phyloP scores from a whole-genome alignment of 2,888 invertebrate genomes.

The Limnephilus lunatus region DNA sequence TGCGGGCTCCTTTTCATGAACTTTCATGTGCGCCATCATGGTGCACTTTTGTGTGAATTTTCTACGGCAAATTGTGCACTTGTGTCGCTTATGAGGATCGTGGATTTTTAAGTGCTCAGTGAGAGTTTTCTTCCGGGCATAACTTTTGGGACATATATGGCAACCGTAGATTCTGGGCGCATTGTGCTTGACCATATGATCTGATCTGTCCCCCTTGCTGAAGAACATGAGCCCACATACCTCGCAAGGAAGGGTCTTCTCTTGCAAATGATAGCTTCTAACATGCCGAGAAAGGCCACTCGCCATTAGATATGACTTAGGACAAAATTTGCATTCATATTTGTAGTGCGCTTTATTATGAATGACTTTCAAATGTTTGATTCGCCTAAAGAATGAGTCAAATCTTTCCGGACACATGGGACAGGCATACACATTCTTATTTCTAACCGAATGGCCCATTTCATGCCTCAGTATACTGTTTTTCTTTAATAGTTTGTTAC shows the following conservation, averaged over 20 bases:
- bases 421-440: conserved; percentile 27
- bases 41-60: conserved; percentile 21
- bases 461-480: conserved; percentile 16
- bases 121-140: conserved; percentile 26
- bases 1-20: background rate
- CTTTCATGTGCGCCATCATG: conserved; percentile 21
- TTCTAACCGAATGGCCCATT: conserved; percentile 2
- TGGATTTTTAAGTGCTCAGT: conserved; percentile 35
- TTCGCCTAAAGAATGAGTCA: conserved; percentile 11
- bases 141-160: conserved; percentile 32
- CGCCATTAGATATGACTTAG: conserved; percentile 12
- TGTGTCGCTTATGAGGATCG: background rate
- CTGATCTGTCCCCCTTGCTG: background rate
- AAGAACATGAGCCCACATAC: conserved; percentile 25
- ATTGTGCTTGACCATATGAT: conserved; percentile 42
- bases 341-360: conserved; percentile 29
- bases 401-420: conserved; percentile 23
- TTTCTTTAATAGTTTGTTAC: conserved; percentile 34
- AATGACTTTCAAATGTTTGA: background rate
- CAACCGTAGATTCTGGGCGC: conserved; percentile 30
- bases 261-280: conserved; percentile 41
- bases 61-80: conserved; percentile 7
- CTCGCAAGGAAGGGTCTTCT: conserved; percentile 24
- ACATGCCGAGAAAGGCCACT: conserved; percentile 26
- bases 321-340: conserved; percentile 44